Conservation (phyloP, 1,140 invertebrate species). For the Lordiphosa collinella region DNA sequence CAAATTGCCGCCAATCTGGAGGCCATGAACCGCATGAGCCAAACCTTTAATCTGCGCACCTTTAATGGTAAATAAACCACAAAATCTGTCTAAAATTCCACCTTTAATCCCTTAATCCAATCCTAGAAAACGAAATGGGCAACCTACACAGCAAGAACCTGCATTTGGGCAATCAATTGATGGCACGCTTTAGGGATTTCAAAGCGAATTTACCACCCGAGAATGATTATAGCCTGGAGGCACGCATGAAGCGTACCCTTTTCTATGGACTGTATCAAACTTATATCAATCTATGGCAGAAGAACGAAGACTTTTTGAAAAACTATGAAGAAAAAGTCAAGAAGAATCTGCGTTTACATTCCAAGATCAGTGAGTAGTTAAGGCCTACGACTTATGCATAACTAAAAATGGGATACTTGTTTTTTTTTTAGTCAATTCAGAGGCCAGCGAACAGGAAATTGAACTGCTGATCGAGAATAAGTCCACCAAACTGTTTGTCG, state of each 20-base stretch:
- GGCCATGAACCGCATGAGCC: conserved; percentile 70
- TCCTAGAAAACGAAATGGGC: conserved; percentile 72
- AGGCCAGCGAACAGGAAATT: conserved; percentile 75
- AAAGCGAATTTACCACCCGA: conserved; percentile 70
- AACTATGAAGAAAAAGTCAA: conserved; percentile 69
- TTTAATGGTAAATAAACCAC: conserved; percentile 55
- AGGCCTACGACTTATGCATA: not conserved
- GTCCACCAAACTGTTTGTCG: conserved; percentile 75
- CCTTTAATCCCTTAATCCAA: not conserved
- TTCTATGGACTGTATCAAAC: conserved; percentile 77
- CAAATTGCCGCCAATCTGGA: conserved; percentile 68
- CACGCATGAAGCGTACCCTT: conserved; percentile 71
- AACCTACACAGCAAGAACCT: conserved; percentile 68
- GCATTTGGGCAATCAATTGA: conserved; percentile 61
- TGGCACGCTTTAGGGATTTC: conserved; percentile 66
- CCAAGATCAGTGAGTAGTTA: conserved; percentile 68
- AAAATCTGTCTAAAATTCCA: not conserved
- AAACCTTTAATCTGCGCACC: conserved; percentile 67
- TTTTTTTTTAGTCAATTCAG: conserved; percentile 53
- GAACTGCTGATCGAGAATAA: conserved; percentile 74
- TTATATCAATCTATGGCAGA: conserved; percentile 73
- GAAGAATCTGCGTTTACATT: conserved; percentile 68
- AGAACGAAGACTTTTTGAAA: conserved; percentile 71
- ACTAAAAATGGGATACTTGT: not conserved
- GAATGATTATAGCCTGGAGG: conserved; percentile 70